Percentiles rank a stretch among this genome's conserved stretches.
These are phyloP conservation scores for Leptinotarsa juncta DNA, from an alignment of 2,888 invertebrate species.

Conservation along the genomic window DNA sequence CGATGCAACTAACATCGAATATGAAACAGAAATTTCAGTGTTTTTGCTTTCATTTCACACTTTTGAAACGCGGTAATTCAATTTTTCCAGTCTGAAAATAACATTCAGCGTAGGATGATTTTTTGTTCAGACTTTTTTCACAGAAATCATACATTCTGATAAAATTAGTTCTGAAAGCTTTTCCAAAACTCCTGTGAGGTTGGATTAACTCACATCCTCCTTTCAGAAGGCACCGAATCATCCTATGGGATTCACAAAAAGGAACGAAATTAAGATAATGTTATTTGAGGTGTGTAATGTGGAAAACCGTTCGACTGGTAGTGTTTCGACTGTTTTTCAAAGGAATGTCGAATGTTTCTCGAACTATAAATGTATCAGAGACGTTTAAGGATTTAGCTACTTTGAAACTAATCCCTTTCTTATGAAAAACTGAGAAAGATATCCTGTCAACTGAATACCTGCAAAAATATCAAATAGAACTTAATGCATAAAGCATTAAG, in stretches of 20 bases:
- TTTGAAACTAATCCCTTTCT: background rate
- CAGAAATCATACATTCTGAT: background rate
- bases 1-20: too few species aligned
- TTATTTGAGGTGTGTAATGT: conserved; percentile 8
- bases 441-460: too few species aligned
- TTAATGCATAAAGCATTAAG: too few species aligned
- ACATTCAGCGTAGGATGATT: background rate
- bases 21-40: too few species aligned
- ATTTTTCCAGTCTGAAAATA: background rate
- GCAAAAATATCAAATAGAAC: too few species aligned
- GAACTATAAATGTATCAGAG: background rate
- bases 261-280: background rate
- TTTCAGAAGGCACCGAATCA: background rate
- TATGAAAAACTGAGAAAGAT: too few species aligned
- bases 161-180: conserved; percentile 7
- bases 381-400: background rate
- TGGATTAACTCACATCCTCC: background rate
- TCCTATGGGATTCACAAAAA: background rate
- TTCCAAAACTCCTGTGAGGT: background rate
- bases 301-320: background rate
- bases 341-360: background rate
- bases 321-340: background rate
- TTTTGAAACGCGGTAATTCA: background rate
- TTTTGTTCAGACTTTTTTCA: background rate
- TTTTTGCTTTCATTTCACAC: background rate